Evolutionary conservation across 1,140 invertebrate species (phyloP), one percentile per base, ranked within the genome.

Genomic region (Teleopsis dalmanni): DNA sequence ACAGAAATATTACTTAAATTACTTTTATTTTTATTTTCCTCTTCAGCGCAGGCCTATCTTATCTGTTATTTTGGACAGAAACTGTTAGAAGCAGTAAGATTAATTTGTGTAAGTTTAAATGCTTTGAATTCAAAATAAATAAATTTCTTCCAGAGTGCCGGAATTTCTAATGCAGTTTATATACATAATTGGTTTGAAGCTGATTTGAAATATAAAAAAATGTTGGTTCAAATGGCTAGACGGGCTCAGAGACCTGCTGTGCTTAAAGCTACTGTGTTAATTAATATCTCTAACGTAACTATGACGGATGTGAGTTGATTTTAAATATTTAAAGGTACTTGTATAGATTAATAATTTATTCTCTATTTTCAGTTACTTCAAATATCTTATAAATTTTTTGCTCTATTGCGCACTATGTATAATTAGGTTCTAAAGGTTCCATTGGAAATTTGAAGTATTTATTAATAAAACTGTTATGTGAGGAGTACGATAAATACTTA

Each of bases 161-260:
- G n/a, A n/a, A n/a, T n/a, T n/a, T n/a, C n/a, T n/a, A n/a, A 16
- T 11, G 55, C 63, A 5, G 52, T 55, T 9, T 65, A 66, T 14
- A 61, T 53, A 19, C 62, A 65, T 19, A 46, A 65, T 21, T 66
- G 62, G 62, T 55, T 18, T 10, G 27, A 50, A 42, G 55, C 60
- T 1, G 62, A 65, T 51, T 25, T 57, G 3, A 55, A 58, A 14
- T 65, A 66, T 35, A 54, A 54, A 0, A 54, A 41, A 6, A 48
- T 57, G 8, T 35, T 63, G 1, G 23, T 51, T 2, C 48, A 59
- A 8, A 56, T 65, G 3, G 59, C 64, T 34, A 35, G 40, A 27
- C 57, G 62, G 22, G 46, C 62, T 0, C 62, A 65, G 16, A 61
- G 55, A 6, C 53, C 58, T 1, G 53, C 54, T 1, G 43, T 52